These are phyloP conservation scores for Micropoecilia bifurca DNA, from an alignment of 2,797 vertebrate species.

Conservation along the genomic window DNA sequence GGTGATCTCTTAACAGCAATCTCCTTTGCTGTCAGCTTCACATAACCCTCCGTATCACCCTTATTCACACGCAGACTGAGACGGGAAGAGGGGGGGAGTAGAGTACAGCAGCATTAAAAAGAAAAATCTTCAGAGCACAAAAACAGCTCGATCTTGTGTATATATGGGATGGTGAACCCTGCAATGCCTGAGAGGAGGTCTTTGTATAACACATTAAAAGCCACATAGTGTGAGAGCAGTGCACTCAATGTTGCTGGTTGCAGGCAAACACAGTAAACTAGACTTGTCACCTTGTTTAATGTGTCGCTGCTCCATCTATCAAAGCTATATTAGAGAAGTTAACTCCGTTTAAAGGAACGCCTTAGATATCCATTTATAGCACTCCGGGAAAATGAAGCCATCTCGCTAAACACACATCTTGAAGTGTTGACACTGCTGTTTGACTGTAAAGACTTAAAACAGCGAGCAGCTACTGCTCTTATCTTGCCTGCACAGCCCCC, in stretches of 20 bases:
- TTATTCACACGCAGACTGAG: conserved; percentile 60
- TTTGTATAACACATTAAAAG: conserved; percentile 40
- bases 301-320: conserved; percentile 43
- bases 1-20: conserved; percentile 75
- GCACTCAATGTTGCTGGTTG: conserved; percentile 15
- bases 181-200: conserved; percentile 52
- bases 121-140: conserved; percentile 47
- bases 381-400: conserved; percentile 58
- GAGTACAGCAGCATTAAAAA: conserved; percentile 56
- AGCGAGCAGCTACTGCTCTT: conserved; percentile 68
- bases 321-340: conserved; percentile 39
- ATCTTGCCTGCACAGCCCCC: conserved; percentile 74
- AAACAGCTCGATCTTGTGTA: conserved; percentile 55
- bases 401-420: conserved; percentile 64
- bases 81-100: not conserved
- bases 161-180: conserved; percentile 53
- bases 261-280: conserved; percentile 21
- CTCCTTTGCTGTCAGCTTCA: conserved; percentile 69
- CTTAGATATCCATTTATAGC: conserved; percentile 47
- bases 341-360: conserved; percentile 36
- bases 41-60: conserved; percentile 70
- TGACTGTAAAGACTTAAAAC: conserved; percentile 67
- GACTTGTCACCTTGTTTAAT: conserved; percentile 44
- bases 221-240: conserved; percentile 24
- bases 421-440: conserved; percentile 64